Evolutionary conservation across 2,888 invertebrate species (phyloP).

Genomic region (Drosophila testacea): DNA sequence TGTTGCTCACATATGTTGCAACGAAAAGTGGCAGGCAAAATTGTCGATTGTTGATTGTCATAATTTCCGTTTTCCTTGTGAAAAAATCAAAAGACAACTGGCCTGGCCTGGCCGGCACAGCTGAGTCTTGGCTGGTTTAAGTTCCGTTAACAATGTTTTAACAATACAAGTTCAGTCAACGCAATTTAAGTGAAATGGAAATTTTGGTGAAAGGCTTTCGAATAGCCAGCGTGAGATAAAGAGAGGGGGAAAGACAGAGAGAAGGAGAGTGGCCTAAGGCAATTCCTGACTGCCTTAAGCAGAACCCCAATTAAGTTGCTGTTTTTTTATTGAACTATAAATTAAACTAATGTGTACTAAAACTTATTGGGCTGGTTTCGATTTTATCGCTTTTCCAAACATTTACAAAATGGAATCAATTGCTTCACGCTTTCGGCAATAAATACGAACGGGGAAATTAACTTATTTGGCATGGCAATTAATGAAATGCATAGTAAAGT

Average conservation of each 20-base stretch:
- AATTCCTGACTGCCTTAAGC: slow-evolving; percentile 40
- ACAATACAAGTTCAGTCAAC: slow-evolving; percentile 35
- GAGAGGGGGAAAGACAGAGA: background rate
- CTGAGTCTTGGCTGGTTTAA: slow-evolving; percentile 43
- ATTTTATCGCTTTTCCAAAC: background rate
- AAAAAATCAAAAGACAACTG: slow-evolving; percentile 24
- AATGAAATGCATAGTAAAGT: background rate
- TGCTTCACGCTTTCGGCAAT: background rate
- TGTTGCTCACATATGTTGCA: slow-evolving; percentile 15
- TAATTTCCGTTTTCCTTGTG: slow-evolving; percentile 73
- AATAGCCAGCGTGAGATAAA: background rate
- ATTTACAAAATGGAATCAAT: background rate
- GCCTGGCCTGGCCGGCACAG: slow-evolving; percentile 16
- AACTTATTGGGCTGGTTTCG: slow-evolving; percentile 8
- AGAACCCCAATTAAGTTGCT: slow-evolving; percentile 13
- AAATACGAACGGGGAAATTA: background rate
- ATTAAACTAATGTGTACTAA: slow-evolving; percentile 26
- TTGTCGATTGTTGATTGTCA: slow-evolving; percentile 18
- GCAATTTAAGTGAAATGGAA: slow-evolving; percentile 44
- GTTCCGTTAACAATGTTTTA: slow-evolving; percentile 59
- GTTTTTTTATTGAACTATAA: slow-evolving; percentile 24
- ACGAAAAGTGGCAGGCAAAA: slow-evolving; percentile 24
- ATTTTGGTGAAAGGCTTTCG: slow-evolving; percentile 54
- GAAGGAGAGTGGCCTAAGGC: slow-evolving; percentile 15
- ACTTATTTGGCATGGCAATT: background rate